phyloP scores from a whole-genome alignment of 2,888 invertebrate genomes.

The Parnassius smintheus region DNA sequence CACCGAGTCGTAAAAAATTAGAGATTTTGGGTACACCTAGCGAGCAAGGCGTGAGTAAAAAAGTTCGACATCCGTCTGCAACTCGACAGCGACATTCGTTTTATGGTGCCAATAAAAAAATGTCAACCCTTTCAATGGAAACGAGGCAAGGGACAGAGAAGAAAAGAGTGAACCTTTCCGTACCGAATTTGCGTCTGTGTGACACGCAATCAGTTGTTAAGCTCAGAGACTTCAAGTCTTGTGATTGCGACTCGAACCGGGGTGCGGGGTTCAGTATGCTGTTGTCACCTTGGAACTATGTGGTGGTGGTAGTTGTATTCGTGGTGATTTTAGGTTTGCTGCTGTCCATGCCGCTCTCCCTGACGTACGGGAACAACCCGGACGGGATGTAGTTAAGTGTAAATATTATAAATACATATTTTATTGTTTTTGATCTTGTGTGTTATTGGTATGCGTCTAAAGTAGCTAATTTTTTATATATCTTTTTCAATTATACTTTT shows the following conservation, averaged over 20 bases:
- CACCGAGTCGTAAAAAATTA: slow-evolving; percentile 20
- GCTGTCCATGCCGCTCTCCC: slow-evolving; percentile 42
- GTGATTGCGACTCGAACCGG: slow-evolving; percentile 30
- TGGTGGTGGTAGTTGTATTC: slow-evolving; percentile 43
- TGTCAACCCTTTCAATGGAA: neutral
- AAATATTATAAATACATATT: slow-evolving; percentile 30
- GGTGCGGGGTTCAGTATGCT: slow-evolving; percentile 2
- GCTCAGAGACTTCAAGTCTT: slow-evolving; percentile 9
- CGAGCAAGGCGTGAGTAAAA: neutral
- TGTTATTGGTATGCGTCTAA: too few species aligned
- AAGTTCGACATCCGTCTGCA: neutral
- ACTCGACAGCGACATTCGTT: slow-evolving; percentile 1
- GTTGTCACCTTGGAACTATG: slow-evolving; percentile 33
- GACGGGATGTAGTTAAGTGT: slow-evolving; percentile 40
- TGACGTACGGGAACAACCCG: slow-evolving; percentile 32
- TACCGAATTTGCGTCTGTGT: neutral
- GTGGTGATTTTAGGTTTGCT: slow-evolving; percentile 41
- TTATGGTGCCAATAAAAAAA: slow-evolving; percentile 1
- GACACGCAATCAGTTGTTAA: neutral
- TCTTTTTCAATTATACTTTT: too few species aligned
- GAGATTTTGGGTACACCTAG: slow-evolving; percentile 2
- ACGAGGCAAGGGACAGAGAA: neutral
- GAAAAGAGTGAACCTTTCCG: slow-evolving; percentile 15
- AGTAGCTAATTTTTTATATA: too few species aligned
- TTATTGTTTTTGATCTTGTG: neutral